Evolutionary conservation across 2,888 invertebrate species (phyloP).

Genomic region (Nezara viridula): DNA sequence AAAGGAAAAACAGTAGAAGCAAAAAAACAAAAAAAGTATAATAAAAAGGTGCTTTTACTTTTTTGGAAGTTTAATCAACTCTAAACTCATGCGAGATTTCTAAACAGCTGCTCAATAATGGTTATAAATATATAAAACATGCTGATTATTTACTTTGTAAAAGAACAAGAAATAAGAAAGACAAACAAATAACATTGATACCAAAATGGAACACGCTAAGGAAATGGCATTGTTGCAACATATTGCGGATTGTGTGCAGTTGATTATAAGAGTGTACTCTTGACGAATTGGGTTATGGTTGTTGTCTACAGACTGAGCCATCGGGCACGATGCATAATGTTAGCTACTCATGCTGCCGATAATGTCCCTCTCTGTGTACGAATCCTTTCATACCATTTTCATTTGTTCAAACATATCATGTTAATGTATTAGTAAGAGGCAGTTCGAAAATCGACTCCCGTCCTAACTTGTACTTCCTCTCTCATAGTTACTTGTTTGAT

Average conservation of each 20-base stretch:
- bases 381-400: background rate
- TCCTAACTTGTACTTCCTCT: background rate
- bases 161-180: background rate
- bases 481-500: background rate
- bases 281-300: background rate
- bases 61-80: background rate
- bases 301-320: background rate
- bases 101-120: constrained; percentile 45
- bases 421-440: background rate
- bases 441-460: background rate
- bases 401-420: background rate
- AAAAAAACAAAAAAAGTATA: background rate
- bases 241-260: constrained; percentile 22
- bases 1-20: background rate
- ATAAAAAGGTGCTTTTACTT: constrained; percentile 37
- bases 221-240: background rate
- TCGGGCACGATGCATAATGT: background rate
- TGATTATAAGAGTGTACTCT: background rate
- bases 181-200: background rate
- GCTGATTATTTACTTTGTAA: background rate
- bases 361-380: background rate
- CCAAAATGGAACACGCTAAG: constrained; percentile 30
- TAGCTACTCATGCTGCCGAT: background rate
- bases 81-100: constrained; percentile 43
- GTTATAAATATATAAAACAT: background rate